phyloP scores from a whole-genome alignment of 2,888 invertebrate species.

The Drosophila gaucha region DNA sequence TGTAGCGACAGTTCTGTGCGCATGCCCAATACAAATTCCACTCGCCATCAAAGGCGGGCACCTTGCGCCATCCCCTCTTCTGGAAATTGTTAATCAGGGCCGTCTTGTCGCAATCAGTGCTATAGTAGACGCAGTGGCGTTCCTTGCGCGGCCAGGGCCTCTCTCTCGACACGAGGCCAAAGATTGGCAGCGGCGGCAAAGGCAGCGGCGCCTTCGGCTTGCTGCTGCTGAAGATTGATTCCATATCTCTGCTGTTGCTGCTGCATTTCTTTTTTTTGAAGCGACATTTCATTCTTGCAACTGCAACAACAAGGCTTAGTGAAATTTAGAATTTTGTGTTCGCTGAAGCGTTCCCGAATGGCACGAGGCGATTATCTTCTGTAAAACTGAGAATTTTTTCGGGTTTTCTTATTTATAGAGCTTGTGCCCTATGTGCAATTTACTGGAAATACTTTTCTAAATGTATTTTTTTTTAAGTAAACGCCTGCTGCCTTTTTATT shows the following conservation, averaged over 20 bases:
- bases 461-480: background rate
- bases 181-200: conserved; percentile 3
- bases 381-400: conserved; percentile 20
- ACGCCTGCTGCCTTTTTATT: no score
- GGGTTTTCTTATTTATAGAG: background rate
- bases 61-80: conserved; percentile 93
- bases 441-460: background rate
- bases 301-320: background rate
- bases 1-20: conserved; percentile 94
- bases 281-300: conserved; percentile 23
- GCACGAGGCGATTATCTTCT: background rate
- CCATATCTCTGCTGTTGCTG: background rate
- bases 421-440: background rate
- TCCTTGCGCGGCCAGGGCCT: conserved; percentile 21
- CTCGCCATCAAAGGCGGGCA: conserved; percentile 92
- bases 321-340: conserved; percentile 32
- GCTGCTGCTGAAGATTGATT: conserved; percentile 8
- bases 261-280: conserved; percentile 18
- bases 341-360: background rate
- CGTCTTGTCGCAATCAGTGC: conserved; percentile 91
- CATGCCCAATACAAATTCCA: conserved; percentile 99
- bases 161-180: conserved; percentile 17
- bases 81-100: conserved; percentile 96
- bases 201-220: background rate
- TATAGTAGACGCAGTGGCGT: conserved; percentile 64